Conservation (phyloP, 2,797 vertebrate genomes). For the Periparus ater region DNA sequence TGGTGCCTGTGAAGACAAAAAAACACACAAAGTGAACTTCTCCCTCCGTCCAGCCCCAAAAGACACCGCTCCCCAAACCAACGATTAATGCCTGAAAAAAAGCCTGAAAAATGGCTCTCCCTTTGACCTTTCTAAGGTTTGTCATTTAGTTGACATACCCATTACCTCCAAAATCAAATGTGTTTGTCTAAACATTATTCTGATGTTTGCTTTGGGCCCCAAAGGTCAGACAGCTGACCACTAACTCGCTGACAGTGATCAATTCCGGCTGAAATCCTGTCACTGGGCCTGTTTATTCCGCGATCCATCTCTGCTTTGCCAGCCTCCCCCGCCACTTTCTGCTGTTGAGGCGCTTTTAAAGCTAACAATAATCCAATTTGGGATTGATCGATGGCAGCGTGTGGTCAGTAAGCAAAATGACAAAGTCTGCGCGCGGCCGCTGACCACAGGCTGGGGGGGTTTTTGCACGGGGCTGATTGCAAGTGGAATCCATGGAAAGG, state of each 20-base stretch:
- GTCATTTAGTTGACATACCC: slow-evolving; percentile 85
- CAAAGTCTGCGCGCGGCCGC: slow-evolving; percentile 73
- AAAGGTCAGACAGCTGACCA: slow-evolving; percentile 83
- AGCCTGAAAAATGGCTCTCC: slow-evolving; percentile 83
- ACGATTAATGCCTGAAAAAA: slow-evolving; percentile 78
- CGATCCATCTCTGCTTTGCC: slow-evolving; percentile 82
- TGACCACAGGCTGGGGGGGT: slow-evolving; percentile 71
- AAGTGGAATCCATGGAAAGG: slow-evolving; percentile 35
- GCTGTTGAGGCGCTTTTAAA: slow-evolving; percentile 88
- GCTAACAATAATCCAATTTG: slow-evolving; percentile 90
- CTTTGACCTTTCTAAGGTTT: slow-evolving; percentile 83
- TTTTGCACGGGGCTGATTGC: slow-evolving; percentile 2
- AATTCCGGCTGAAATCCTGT: slow-evolving; percentile 79
- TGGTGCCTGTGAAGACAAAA: neutral
- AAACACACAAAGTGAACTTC: neutral
- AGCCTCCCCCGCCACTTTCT: slow-evolving; percentile 82
- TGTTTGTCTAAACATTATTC: slow-evolving; percentile 89
- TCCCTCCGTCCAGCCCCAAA: neutral
- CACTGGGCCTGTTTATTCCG: slow-evolving; percentile 81
- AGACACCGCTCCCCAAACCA: slow-evolving; percentile 60
- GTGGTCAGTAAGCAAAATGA: slow-evolving; percentile 86
- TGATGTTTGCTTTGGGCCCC: slow-evolving; percentile 79
- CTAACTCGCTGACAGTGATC: slow-evolving; percentile 84
- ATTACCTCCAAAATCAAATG: slow-evolving; percentile 87
- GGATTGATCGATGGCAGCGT: slow-evolving; percentile 86